Conservation (phyloP, 2,888 invertebrate genomes). For the Macaria liturata region DNA sequence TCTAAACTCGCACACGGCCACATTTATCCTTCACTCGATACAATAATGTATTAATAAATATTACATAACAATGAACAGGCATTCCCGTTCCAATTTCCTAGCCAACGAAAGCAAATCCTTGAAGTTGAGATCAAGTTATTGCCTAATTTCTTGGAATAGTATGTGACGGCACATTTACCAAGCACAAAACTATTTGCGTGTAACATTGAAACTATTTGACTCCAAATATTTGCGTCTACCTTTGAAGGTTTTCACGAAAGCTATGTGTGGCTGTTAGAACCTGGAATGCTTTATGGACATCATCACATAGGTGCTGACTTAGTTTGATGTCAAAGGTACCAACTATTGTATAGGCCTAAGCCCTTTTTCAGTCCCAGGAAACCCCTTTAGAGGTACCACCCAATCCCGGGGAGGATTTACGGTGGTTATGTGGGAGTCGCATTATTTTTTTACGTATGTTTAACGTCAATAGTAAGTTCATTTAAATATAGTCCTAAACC, state of each 20-base stretch:
- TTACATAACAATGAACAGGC: background rate
- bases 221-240: slow-evolving; percentile 30
- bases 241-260: slow-evolving; percentile 24
- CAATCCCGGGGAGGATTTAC: too few relatives aligned
- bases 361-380: too few relatives aligned
- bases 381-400: too few relatives aligned
- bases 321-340: slow-evolving; percentile 12
- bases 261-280: slow-evolving; percentile 11
- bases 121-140: background rate
- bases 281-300: slow-evolving; percentile 17
- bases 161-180: slow-evolving; percentile 6
- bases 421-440: too few relatives aligned
- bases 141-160: slow-evolving; percentile 11
- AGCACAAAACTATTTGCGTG: slow-evolving; percentile 6
- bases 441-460: too few relatives aligned
- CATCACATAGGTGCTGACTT: too few relatives aligned
- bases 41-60: too few relatives aligned
- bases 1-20: too few relatives aligned
- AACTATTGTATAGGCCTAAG: too few relatives aligned
- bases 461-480: too few relatives aligned
- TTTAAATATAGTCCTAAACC: too few relatives aligned
- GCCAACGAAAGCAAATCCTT: background rate
- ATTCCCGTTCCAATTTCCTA: background rate
- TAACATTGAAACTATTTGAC: slow-evolving; percentile 29
- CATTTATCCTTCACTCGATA: too few relatives aligned